These are phyloP conservation scores for Macquaria ambigua DNA, from an alignment of 2,113 vertebrate species.

Conservation along the genomic window DNA sequence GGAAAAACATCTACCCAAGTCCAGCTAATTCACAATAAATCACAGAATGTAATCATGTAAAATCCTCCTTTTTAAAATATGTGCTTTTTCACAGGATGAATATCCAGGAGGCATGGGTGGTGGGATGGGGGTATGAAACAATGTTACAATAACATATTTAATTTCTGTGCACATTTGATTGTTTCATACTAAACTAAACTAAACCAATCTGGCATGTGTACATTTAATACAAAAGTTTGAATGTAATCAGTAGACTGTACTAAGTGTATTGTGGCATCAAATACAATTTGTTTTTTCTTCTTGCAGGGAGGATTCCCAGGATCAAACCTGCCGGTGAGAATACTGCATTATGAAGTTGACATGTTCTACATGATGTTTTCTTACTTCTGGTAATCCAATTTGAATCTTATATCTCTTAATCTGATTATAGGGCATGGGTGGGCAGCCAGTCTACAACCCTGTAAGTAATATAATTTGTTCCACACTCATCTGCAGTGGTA, in stretches of 20 bases:
- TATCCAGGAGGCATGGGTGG: slow-evolving; percentile 66
- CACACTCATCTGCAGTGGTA: not conserved
- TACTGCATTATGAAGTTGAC: no score
- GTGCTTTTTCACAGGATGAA: slow-evolving; percentile 52
- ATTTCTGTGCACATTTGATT: not conserved
- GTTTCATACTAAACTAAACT: not conserved
- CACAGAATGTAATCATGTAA: not conserved
- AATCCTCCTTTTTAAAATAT: not conserved
- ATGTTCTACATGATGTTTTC: not conserved
- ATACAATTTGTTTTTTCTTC: not conserved
- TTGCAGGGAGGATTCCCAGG: slow-evolving; percentile 73
- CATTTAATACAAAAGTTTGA: not conserved
- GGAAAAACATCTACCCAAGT: not conserved
- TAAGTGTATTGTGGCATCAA: not conserved
- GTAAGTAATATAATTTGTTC: slow-evolving; percentile 73
- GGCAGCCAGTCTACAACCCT: slow-evolving; percentile 86
- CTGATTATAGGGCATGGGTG: slow-evolving; percentile 80
- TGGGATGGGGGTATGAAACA: slow-evolving; percentile 60
- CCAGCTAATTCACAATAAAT: not conserved
- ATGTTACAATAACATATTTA: rapidly evolving
- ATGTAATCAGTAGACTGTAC: no score
- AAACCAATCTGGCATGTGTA: not conserved
- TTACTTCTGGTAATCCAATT: not conserved
- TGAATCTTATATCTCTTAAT: not conserved
- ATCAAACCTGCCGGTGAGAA: slow-evolving; percentile 78